Conservation (phyloP, 2,113 vertebrate species). For the Lepus americanus region DNA sequence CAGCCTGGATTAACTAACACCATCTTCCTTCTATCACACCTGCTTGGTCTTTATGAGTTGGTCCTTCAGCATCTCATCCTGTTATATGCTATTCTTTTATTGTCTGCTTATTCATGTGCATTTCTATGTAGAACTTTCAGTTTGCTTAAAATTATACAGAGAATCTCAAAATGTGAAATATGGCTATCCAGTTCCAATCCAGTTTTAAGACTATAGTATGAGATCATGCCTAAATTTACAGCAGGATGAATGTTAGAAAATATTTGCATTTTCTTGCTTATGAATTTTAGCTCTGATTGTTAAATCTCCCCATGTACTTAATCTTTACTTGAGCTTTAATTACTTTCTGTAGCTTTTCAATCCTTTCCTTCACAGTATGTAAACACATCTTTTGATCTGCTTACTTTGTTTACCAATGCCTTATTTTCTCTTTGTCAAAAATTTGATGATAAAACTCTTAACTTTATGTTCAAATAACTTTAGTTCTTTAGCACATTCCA, state of each 20-base stretch:
- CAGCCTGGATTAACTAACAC: not conserved
- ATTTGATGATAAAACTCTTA: not conserved
- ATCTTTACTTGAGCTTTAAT: not conserved
- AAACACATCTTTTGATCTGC: not conserved
- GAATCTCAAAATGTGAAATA: not conserved
- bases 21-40: not conserved
- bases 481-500: not conserved
- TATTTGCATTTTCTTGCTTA: not conserved
- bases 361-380: not conserved
- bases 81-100: not conserved
- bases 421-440: constrained; percentile 20
- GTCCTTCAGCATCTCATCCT: not conserved
- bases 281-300: not conserved
- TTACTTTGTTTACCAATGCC: not conserved
- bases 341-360: not conserved
- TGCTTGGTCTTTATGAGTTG: not conserved
- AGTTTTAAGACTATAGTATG: not conserved
- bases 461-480: not conserved
- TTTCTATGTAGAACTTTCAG: not conserved
- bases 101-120: not conserved
- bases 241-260: constrained; percentile 30
- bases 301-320: not conserved
- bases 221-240: not conserved
- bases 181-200: not conserved
- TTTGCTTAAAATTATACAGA: not conserved